These are phyloP conservation scores for Montipora efflorescens DNA, from an alignment of 64 coral and sea anemone species.

Conservation along the genomic window DNA sequence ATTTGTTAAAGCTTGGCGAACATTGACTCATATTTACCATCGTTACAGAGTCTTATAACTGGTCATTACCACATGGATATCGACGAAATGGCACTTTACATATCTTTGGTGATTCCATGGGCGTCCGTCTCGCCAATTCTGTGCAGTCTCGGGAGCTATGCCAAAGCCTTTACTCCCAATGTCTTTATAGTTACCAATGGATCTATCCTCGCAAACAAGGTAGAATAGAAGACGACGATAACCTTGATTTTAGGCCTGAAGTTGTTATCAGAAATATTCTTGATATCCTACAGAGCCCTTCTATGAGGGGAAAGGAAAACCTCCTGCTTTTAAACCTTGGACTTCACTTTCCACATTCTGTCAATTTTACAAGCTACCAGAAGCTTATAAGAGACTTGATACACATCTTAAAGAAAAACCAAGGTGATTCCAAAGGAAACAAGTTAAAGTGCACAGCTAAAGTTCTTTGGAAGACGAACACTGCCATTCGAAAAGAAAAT, in stretches of 20 bases:
- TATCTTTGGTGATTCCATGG: constrained; percentile 71
- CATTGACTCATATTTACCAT: too few species aligned
- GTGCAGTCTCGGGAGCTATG: constrained; percentile 36
- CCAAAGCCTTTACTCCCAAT: constrained; percentile 31
- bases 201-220: constrained; percentile 77
- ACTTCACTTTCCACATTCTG: constrained; percentile 57
- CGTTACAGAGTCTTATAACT: too few species aligned
- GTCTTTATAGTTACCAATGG: constrained; percentile 77
- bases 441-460: constrained; percentile 5
- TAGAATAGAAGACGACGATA: constrained; percentile 26
- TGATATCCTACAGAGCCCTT: not conserved
- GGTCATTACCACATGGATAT: too few species aligned
- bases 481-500: constrained; percentile 53
- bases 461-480: constrained; percentile 43
- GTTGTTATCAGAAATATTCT: constrained; percentile 53
- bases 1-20: too few species aligned
- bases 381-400: constrained; percentile 60
- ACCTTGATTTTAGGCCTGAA: constrained; percentile 74
- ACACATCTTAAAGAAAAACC: constrained; percentile 33
- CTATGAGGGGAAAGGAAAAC: constrained; percentile 28
- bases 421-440: not conserved
- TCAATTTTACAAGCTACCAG: constrained; percentile 80
- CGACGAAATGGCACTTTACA: too few species aligned
- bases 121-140: constrained; percentile 52
- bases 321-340: constrained; percentile 81